These are phyloP conservation scores for Chromoteleia sp. DNA, from an alignment of 2,888 invertebrate species.

Conservation along the genomic window DNA sequence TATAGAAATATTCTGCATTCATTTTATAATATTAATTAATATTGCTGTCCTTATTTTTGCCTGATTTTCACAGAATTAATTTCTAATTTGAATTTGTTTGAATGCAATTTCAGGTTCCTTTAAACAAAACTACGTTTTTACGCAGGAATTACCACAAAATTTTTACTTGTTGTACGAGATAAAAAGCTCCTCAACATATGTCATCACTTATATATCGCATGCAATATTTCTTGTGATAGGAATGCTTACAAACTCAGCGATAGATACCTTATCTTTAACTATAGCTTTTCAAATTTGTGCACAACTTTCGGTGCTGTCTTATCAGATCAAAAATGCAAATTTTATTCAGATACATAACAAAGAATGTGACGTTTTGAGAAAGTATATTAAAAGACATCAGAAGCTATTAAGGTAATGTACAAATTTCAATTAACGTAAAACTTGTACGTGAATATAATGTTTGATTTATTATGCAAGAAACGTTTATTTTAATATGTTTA, in stretches of 20 bases:
- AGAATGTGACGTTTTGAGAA: neutral
- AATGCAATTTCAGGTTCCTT: conserved; percentile 10
- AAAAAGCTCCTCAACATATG: neutral
- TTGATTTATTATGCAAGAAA: no score
- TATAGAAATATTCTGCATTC: no score
- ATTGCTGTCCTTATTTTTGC: no score
- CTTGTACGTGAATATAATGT: no score
- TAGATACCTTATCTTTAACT: conserved; percentile 20
- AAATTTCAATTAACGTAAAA: no score
- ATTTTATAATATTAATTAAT: no score
- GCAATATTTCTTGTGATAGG: neutral
- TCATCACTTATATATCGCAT: conserved; percentile 12
- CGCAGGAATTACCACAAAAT: conserved; percentile 16
- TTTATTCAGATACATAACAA: neutral
- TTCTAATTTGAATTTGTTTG: no score
- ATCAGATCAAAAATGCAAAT: conserved; percentile 16
- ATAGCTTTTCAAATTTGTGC: conserved; percentile 26
- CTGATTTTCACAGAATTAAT: no score
- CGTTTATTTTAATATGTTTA: no score
- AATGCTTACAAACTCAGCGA: conserved; percentile 4
- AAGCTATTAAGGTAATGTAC: conserved; percentile 6
- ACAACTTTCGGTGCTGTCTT: conserved; percentile 14
- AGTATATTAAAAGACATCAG: conserved; percentile 24
- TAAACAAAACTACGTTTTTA: conserved; percentile 9
- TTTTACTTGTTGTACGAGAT: conserved; percentile 30